A percentile compares a stretch with the other conserved stretches of the same genome.
Conservation (phyloP, 2,888 invertebrate species). For the Cephonodes hylas region DNA sequence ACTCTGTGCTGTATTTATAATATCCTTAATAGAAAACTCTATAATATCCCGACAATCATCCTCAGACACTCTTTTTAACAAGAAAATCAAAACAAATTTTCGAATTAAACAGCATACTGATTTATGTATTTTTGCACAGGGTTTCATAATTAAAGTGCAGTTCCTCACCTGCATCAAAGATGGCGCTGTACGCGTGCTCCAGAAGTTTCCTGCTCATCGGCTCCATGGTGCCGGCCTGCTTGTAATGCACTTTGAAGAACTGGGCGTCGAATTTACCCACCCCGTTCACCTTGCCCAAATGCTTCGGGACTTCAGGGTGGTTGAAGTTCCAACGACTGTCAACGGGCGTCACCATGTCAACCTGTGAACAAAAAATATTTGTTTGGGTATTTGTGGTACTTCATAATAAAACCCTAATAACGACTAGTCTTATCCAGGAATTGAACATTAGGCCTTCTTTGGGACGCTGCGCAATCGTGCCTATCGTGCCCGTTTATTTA, state of each 20-base stretch:
- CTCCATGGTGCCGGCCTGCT: constrained; percentile 83
- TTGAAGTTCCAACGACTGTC: constrained; percentile 69
- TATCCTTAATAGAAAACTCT: too few species aligned
- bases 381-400: too few species aligned
- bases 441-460: too few species aligned
- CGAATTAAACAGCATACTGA: too few species aligned
- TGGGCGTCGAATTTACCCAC: constrained; percentile 84
- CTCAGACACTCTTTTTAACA: too few species aligned
- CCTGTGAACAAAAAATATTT: constrained; percentile 53
- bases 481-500: too few species aligned
- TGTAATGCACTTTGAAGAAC: constrained; percentile 84
- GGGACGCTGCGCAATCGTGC: too few species aligned
- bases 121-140: too few species aligned
- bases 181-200: constrained; percentile 85
- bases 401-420: too few species aligned
- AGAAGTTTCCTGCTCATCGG: constrained; percentile 85
- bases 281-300: constrained; percentile 82
- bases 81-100: not conserved
- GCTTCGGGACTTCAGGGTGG: constrained; percentile 83
- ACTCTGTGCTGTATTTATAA: too few species aligned
- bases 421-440: too few species aligned
- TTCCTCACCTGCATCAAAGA: constrained; percentile 83
- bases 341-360: constrained; percentile 87
- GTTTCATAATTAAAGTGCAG: not conserved
- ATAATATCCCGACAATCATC: not conserved